A percentile compares a stretch with the other conserved stretches of the same genome.
Conservation (phyloP, 2,113 vertebrate genomes). For the Drymodes brunneopygia region DNA sequence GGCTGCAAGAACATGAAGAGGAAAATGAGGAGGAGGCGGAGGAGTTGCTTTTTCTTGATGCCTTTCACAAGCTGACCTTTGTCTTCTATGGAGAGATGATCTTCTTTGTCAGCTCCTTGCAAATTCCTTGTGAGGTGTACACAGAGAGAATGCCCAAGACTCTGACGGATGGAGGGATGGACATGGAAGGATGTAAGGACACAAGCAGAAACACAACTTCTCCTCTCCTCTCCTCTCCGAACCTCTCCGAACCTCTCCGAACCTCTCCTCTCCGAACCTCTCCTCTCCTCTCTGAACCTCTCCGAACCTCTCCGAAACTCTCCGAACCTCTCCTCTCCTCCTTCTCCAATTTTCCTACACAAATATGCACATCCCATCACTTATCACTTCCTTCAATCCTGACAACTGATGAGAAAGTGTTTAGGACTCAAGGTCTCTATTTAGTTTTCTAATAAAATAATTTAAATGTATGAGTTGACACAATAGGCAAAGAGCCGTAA, state of each 20-base stretch:
- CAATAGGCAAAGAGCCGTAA: constrained; percentile 32
- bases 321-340: neutral
- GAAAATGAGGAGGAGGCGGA: neutral
- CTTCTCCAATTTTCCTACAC: neutral
- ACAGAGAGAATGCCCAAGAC: neutral
- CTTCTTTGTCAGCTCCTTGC: neutral
- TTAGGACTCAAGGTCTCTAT: constrained; percentile 11
- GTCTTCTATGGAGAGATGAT: neutral
- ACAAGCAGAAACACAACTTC: neutral
- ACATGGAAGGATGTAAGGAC: neutral
- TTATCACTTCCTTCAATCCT: neutral
- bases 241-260: too few species aligned
- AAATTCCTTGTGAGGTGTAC: neutral
- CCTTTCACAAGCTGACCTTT: neutral
- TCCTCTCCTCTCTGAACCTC: too few species aligned
- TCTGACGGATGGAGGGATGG: neutral
- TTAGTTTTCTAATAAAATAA: constrained; percentile 59
- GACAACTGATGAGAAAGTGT: neutral
- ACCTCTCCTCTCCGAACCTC: too few species aligned
- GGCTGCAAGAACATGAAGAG: neutral
- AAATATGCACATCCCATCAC: neutral
- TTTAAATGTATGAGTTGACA: constrained; percentile 40
- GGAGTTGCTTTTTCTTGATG: neutral
- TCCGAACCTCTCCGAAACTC: neutral
- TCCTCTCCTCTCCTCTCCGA: neutral